These are phyloP conservation scores for Drosophila orena DNA, from an alignment of 1,140 invertebrate species.

Conservation along the genomic window DNA sequence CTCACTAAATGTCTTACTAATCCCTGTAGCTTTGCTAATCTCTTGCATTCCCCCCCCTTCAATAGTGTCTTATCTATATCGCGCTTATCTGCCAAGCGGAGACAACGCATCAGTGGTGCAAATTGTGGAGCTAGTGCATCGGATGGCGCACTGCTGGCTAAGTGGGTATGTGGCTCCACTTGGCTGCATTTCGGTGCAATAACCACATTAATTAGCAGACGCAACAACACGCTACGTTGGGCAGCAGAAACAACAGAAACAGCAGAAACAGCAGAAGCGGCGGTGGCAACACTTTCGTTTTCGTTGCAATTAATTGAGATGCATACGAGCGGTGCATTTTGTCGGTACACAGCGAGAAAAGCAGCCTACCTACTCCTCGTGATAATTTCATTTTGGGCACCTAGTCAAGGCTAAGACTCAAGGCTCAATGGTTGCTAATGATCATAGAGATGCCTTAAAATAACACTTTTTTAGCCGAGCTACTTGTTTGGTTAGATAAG, in stretches of 20 bases:
- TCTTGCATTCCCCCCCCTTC: too few species aligned
- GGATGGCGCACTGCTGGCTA: slow-evolving; percentile 9
- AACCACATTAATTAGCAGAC: slow-evolving; percentile 80
- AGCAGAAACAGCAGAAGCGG: slow-evolving; percentile 18
- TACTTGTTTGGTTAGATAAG: too few species aligned
- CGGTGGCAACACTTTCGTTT: slow-evolving; percentile 74
- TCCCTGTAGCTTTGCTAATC: too few species aligned
- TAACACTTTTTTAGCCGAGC: too few species aligned
- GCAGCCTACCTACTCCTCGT: too few species aligned
- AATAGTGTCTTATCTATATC: too few species aligned
- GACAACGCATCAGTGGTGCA: background rate
- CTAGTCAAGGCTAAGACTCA: too few species aligned
- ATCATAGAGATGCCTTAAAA: too few species aligned
- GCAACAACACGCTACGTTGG: slow-evolving; percentile 66
- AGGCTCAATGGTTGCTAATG: too few species aligned
- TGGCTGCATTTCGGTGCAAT: slow-evolving; percentile 79
- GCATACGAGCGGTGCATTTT: slow-evolving; percentile 29
- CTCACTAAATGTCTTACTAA: too few species aligned
- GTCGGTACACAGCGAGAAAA: slow-evolving; percentile 16
- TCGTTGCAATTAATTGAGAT: slow-evolving; percentile 77
- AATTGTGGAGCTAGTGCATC: slow-evolving; percentile 19
- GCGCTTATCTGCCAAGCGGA: background rate
- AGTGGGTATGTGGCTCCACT: slow-evolving; percentile 48
- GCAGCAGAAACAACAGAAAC: slow-evolving; percentile 12
- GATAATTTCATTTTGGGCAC: too few species aligned